Conservation (phyloP, 2,888 invertebrate genomes). For the Gisinianus flammeolus region DNA sequence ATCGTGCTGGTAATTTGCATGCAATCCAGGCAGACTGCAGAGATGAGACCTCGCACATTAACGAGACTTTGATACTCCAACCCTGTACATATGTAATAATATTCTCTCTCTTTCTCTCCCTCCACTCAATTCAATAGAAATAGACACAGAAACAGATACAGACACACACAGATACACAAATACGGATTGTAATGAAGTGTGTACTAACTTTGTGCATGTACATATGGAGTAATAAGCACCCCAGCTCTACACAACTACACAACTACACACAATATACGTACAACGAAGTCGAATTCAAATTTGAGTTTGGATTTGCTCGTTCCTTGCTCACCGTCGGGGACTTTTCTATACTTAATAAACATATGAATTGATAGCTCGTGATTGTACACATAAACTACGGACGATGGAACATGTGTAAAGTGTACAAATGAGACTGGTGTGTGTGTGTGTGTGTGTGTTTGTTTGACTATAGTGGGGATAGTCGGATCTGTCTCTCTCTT, state of each 20-base stretch:
- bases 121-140: neutral
- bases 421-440: neutral
- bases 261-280: neutral
- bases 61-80: constrained; percentile 1
- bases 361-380: neutral
- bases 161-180: neutral
- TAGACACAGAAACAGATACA: neutral
- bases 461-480: neutral
- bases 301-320: too few species aligned
- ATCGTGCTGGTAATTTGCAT: constrained; percentile 44
- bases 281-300: too few species aligned
- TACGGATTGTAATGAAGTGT: neutral
- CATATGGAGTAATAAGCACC: neutral
- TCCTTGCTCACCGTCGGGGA: neutral
- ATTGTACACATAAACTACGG: neutral
- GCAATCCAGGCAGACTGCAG: constrained; percentile 35
- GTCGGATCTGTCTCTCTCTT: neutral
- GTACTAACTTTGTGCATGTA: neutral
- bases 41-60: constrained; percentile 23
- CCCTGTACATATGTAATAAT: neutral
- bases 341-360: neutral
- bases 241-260: neutral
- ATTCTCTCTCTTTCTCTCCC: neutral
- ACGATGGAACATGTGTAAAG: too few species aligned
- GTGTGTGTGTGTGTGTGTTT: neutral